A percentile compares a stretch with the other conserved stretches of the same genome.
Evolutionary conservation across 37 sponge, comb jelly and placozoan genomes (phyloP).

Genomic region (Geodia barretti): DNA sequence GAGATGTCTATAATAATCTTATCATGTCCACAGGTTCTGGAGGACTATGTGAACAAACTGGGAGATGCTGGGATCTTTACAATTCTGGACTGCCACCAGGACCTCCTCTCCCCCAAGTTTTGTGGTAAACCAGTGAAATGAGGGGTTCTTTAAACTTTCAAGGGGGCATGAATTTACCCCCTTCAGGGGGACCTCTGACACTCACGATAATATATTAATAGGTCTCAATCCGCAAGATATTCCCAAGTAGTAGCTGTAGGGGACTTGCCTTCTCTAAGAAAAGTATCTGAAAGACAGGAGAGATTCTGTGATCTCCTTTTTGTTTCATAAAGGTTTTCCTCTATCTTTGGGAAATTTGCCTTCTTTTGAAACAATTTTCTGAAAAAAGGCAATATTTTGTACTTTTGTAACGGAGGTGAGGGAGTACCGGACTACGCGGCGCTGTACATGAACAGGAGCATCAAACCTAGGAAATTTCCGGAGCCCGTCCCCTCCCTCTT

Average conservation of each 20-base stretch:
- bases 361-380: no score
- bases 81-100: slow-evolving; percentile 85
- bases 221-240: no score
- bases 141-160: no score
- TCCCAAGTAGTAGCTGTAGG: no score
- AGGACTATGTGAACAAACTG: slow-evolving; percentile 51
- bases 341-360: background rate
- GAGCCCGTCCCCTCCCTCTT: slow-evolving; percentile 48
- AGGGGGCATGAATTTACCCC: no score
- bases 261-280: background rate
- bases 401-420: no score
- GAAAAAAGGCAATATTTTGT: no score
- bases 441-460: slow-evolving; percentile 53
- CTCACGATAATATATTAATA: no score
- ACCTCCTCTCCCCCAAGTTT: slow-evolving; percentile 73
- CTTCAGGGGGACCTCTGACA: no score
- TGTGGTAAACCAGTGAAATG: no score
- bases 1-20: background rate
- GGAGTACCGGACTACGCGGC: slow-evolving; percentile 79
- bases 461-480: slow-evolving; percentile 66
- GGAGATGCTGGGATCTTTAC: slow-evolving; percentile 66
- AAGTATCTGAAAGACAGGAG: background rate
- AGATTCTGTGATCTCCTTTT: background rate
- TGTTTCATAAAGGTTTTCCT: background rate
- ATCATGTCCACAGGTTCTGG: slow-evolving; percentile 56